Evolutionary conservation across 2,797 vertebrate genomes (phyloP).

Genomic region (Arctocebus calabarensis): DNA sequence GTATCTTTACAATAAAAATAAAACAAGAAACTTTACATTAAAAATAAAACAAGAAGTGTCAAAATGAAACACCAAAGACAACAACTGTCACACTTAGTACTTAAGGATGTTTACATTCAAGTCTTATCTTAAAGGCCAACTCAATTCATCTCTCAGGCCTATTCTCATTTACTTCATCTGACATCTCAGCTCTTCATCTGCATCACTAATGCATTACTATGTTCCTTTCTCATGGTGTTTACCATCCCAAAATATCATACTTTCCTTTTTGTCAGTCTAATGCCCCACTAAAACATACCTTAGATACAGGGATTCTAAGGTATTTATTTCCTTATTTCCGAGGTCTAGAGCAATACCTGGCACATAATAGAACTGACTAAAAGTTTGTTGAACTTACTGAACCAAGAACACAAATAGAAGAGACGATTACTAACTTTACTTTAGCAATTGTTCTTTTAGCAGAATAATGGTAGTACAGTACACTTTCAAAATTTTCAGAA

Average conservation of each 20-base stretch:
- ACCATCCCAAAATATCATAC: neutral
- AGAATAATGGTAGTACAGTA: neutral
- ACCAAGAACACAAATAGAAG: conserved; percentile 35
- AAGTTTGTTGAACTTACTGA: neutral
- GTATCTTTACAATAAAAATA: too few relatives aligned
- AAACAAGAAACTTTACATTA: too few relatives aligned
- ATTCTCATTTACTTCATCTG: neutral
- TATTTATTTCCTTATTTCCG: neutral
- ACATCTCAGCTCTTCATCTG: neutral
- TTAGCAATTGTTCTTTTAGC: neutral
- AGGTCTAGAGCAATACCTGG: neutral
- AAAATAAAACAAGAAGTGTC: too few relatives aligned
- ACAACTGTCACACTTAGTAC: too few relatives aligned
- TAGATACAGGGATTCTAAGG: neutral
- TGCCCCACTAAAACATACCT: neutral
- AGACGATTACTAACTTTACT: neutral
- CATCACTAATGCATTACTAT: neutral
- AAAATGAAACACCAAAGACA: too few relatives aligned
- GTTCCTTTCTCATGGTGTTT: neutral
- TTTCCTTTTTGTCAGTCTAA: neutral
- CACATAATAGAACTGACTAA: neutral
- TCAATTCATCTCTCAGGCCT: neutral
- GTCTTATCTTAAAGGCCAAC: neutral
- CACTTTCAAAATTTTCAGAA: conserved; percentile 10
- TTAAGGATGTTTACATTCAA: neutral